A percentile compares a stretch with the other conserved stretches of the same genome.
Evolutionary conservation across 53 echinoderm and acorn worm genomes (phyloP).

Genomic region (Hippasteria phrygiana): DNA sequence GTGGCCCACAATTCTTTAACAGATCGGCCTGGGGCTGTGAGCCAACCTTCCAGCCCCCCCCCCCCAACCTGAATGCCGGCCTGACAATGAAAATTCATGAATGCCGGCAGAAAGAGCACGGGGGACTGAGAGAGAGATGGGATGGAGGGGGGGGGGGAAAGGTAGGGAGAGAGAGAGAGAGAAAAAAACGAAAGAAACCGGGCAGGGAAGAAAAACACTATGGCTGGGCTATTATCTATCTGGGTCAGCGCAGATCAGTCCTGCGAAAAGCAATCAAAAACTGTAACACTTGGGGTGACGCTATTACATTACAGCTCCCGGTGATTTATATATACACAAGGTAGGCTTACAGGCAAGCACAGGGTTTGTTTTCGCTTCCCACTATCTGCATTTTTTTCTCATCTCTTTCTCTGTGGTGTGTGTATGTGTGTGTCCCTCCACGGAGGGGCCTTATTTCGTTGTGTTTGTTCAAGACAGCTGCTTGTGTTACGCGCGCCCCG

Average conservation of each 20-base stretch:
- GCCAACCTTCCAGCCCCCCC: background rate
- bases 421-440: background rate
- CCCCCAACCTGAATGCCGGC: slow-evolving; percentile 5
- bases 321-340: slow-evolving; percentile 67
- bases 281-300: slow-evolving; percentile 63
- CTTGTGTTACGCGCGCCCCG: slow-evolving; percentile 55
- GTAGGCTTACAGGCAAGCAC: slow-evolving; percentile 51
- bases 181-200: slow-evolving; percentile 12
- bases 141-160: background rate
- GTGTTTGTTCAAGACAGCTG: slow-evolving; percentile 64
- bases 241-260: slow-evolving; percentile 66
- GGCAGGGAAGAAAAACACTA: slow-evolving; percentile 25
- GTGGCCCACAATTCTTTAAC: slow-evolving; percentile 7
- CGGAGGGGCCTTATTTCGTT: slow-evolving; percentile 56
- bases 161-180: background rate
- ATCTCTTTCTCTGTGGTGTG: background rate
- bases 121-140: background rate
- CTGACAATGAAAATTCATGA: slow-evolving; percentile 65
- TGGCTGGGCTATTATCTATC: slow-evolving; percentile 63
- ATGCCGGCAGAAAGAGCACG: background rate
- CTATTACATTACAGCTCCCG: slow-evolving; percentile 63
- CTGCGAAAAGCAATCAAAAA: slow-evolving; percentile 68
- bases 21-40: background rate
- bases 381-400: background rate
- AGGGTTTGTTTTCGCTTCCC: slow-evolving; percentile 47